A percentile compares a stretch with the other conserved stretches of the same genome.
phyloP scores from a whole-genome alignment of 1,140 invertebrate genomes.

The Lamellibrachia luymesi region DNA sequence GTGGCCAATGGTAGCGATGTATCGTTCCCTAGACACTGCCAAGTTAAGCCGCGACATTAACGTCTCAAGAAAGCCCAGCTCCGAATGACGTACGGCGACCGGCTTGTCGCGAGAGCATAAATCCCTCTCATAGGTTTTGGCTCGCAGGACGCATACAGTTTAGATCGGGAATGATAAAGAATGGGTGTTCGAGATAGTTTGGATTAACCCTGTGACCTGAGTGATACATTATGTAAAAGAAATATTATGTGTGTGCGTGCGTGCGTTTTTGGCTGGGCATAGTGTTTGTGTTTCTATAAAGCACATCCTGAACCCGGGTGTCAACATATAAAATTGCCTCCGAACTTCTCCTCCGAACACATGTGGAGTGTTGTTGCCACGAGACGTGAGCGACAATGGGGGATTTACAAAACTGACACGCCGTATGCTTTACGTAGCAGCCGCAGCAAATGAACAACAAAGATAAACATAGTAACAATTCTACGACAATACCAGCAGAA shows the following conservation, averaged over 20 bases:
- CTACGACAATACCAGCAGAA: not conserved
- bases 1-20: not conserved
- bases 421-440: not conserved
- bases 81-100: not conserved
- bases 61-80: not conserved
- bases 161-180: not conserved
- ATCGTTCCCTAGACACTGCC: not conserved
- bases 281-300: not conserved
- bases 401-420: not conserved
- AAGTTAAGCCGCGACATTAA: slow-evolving; percentile 4
- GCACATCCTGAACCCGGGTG: not conserved
- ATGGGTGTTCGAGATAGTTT: not conserved
- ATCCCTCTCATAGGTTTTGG: not conserved
- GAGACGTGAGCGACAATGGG: not conserved
- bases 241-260: not conserved
- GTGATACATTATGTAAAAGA: not conserved
- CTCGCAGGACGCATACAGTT: not conserved
- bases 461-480: not conserved
- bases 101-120: not conserved
- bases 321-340: not conserved
- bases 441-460: not conserved
- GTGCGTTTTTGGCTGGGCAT: not conserved
- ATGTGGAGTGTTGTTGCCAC: too few relatives aligned
- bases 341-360: too few relatives aligned
- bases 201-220: not conserved